Evolutionary conservation across 37 sponge, comb jelly and placozoan genomes (phyloP), one percentile per base, ranked within the genome.

Genomic region (Aphrocallistes beatrix): DNA sequence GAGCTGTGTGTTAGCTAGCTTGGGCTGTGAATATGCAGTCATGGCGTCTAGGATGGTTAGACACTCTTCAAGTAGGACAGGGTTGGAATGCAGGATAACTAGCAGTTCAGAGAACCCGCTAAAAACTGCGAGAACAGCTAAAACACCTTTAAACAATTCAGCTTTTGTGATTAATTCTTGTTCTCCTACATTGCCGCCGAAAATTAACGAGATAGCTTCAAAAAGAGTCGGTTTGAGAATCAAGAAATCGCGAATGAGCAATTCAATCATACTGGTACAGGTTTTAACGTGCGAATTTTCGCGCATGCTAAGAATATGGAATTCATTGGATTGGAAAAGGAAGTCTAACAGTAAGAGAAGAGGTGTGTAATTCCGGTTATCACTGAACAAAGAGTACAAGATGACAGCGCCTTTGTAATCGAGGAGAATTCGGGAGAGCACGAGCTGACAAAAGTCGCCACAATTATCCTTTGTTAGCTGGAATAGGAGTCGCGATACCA

Each of bases 381-480:
- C 21, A 30, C n/a, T 60, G 21, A 60, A 60, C n/a, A 60, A 13
- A 6, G 75, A 60, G 21, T 60, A 60, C 21, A 60, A 28, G 1
- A 13, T 60, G 8, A 60, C 75, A 60, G 75, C 25, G 25, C 75
- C 75, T 28, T 60, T 60, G 34, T 19, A 60, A 60, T 60, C 75
- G 25, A 60, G n/a, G 75, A 60, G 75, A 60, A 60, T 60, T 25
- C 75, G 75, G n/a, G 75, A 60, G 17, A 60, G 21, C 75, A 60
- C 10, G 34, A 60, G 75, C 75, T 60, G 75, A 60, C 75, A 60
- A 28, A 60, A 60, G n/a, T 60, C 75, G n/a, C 75, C 75, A 19
- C 28, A 60, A 60, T 28, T 28, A 6, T 60, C 21, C 21, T 60
- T 60, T 25, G 75, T 60, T 30, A 60, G n/a, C 34, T 60, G 28